Base-by-base conservation (phyloP, 1,140 invertebrate species). In the Brachionus sp. region DNA sequence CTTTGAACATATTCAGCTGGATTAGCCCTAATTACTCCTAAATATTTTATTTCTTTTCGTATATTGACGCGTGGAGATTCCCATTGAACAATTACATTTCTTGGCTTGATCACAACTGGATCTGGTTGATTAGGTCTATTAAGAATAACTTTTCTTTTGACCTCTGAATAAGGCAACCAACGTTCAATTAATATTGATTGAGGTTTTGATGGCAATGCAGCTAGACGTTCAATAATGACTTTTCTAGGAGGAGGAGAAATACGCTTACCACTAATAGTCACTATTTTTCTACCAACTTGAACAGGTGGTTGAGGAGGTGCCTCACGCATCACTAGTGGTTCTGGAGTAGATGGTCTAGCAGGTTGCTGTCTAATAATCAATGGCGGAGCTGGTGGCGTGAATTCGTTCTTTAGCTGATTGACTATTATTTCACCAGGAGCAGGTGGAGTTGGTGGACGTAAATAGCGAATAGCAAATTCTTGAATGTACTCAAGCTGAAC, bases 41-140 rank as follows among this genome's bases (percentile, higher is more conserved):
- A 77, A 64, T 83, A 70, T 83, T 64, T 53, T 4, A 75, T 10
- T 23, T 83, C 68, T 77, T 83, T 75, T 57, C 13, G n/a, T 7
- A 83, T 39, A 57, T 77, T 46, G 13, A 77, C 83, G 23, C 23
- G 1, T 64, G 83, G 68, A 13, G 44, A 42, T 57, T 46, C 37
- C 83, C 83, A 83, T 64, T 83, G 68, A 13, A 83, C 62, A 62
- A 83, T 77, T 4, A 75, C 33, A 46, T 83, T 83, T 57, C 57
- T 82, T 13, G 57, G 53, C 46, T 83, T 83, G 5, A 75, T 13
- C 12, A 39, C 39, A 10, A 37, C 42, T n/a, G 83, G 42, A 46
- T 83, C 70, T 39, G 53, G 19, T 42, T 46, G 46, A 57, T 16
- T 57, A 35, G 83, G 62, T n/a, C 13, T 53, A 25, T 83, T 25